Base-by-base conservation (phyloP, 2,797 vertebrate genomes). In the Cynodonichthys magdalenae region DNA sequence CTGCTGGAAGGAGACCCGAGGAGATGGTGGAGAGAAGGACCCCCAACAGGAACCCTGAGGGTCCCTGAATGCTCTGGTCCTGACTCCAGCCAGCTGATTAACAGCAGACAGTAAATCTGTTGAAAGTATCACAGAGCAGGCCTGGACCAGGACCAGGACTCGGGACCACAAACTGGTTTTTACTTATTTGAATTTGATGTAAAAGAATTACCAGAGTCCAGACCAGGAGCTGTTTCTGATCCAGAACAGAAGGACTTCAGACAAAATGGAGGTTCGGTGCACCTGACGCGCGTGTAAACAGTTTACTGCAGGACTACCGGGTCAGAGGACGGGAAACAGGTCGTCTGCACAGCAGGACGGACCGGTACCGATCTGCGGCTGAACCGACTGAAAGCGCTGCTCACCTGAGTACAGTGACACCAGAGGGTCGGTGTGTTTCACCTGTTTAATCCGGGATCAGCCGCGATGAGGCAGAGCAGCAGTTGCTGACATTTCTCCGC, bases 361-460 rank as follows among this genome's bases (percentile, higher is more conserved):
- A 15, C 11, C 6, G 18, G 52, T 3, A 20, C 52, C 3, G 34
- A 3, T 20, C 6, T 39, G 52, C 15, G 49, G 48, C 53, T 7
- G 15, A 12, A 27, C 0, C 12, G 6, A 12, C 44, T 15, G 56
- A 8, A 15, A n/a, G 14, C 18, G 11, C 36, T 1, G 36, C 11
- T 36, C 34, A 36, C 34, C 34, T 36, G 34, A 7, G 29, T 10
- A 12, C 31, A 5, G 8, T 36, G 19, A 58, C 57, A 24, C 15
- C 5, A 34, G 24, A 29, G 24, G 10, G 5, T 0, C 47, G 54
- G 19, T 28, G 34, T 1, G 3, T 44, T 15, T 61, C 63, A 81
- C 84, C 77, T 84, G 80, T 68, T 4, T 85, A 85, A 88, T 83
- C 81, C 79, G 2, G 70, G 72, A 76, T 82, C 67, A 57, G 69